Base-by-base conservation (phyloP, 2,797 vertebrate genomes). In the Parauchenoglanis punctatus region DNA sequence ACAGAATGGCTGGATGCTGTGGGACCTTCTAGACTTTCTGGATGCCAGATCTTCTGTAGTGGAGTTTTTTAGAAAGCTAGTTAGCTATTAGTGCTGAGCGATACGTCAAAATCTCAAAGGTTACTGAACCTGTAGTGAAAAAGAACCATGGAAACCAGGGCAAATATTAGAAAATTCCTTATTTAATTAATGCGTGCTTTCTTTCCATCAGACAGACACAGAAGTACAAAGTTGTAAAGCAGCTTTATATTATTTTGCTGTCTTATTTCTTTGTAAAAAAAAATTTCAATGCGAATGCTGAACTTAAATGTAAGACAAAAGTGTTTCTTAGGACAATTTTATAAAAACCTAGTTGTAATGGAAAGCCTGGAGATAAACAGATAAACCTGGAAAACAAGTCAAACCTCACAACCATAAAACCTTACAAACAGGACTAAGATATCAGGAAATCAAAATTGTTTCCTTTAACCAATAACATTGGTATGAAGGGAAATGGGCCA, bases 11-110 rank as follows among this genome's bases (percentile, higher is more conserved):
- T 81, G 67, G 83, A 72, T 49, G 52, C 35, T 35, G 44, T 65
- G 81, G 8, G 28, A 61, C 35, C 12, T 23, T 25, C 49, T n/a
- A 63, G 49, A 82, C 70, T 59, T 54, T 49, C 23, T 61, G 61
- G 80, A 77, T 20, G n/a, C 52, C 10, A 40, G 68, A 2, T 28
- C 54, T 72, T 31, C 46, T 77, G 20, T 11, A 49, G 35, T 17
- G 8, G 7, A 40, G 15, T 40, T 58, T 75, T 80, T 61, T 25
- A 40, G 52, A 70, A 67, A 56, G 44, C 6, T 59, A 40, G 44
- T 72, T 61, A 40, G 56, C 56, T 61, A 44, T 40, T 70, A 78
- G 54, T 80, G 85, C 35, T 78, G 80, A 63, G 88, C 63, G 54
- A 84, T 82, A 18, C 13, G 0, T 58, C 20, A 18, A 31, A 61